Conservation (phyloP, 2,113 vertebrate genomes). For the Stigmatopora nigra region DNA sequence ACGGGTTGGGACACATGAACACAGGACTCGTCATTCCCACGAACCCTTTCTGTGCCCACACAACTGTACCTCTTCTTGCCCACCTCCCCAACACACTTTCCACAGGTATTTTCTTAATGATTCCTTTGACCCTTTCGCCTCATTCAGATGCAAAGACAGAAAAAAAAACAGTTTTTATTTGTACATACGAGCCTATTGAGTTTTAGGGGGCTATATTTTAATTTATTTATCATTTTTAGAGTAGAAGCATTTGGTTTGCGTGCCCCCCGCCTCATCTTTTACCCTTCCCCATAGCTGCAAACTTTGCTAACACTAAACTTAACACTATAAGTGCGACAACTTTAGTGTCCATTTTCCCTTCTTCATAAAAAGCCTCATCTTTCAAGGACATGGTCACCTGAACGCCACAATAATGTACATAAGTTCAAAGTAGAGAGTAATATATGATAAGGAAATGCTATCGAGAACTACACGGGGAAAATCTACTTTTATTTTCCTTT, state of each 20-base stretch:
- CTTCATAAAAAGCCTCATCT: slow-evolving; percentile 15
- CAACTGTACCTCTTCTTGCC: slow-evolving; percentile 47
- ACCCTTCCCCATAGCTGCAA: background rate
- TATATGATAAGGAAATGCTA: slow-evolving; percentile 71
- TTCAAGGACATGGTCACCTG: slow-evolving; percentile 23
- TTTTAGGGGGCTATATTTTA: slow-evolving; percentile 60
- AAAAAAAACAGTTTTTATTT: slow-evolving; percentile 54
- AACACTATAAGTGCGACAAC: slow-evolving; percentile 47
- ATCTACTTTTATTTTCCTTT: slow-evolving; percentile 21
- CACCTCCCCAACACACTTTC: background rate
- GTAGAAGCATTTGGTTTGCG: slow-evolving; percentile 30
- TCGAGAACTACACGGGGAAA: slow-evolving; percentile 51
- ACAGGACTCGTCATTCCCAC: slow-evolving; percentile 53
- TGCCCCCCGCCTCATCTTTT: slow-evolving; percentile 13
- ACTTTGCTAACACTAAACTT: slow-evolving; percentile 9
- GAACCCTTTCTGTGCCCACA: slow-evolving; percentile 39
- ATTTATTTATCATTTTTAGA: slow-evolving; percentile 71
- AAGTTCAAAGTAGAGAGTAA: slow-evolving; percentile 72
- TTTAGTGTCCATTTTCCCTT: slow-evolving; percentile 37
- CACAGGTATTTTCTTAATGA: background rate
- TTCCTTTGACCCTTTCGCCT: background rate
- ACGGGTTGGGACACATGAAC: slow-evolving; percentile 94
- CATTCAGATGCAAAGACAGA: slow-evolving; percentile 13
- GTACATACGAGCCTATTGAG: slow-evolving; percentile 64
- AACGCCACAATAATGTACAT: slow-evolving; percentile 67